Evolutionary conservation across 2,888 invertebrate genomes (phyloP).

Genomic region (Eurytoma adleriae): DNA sequence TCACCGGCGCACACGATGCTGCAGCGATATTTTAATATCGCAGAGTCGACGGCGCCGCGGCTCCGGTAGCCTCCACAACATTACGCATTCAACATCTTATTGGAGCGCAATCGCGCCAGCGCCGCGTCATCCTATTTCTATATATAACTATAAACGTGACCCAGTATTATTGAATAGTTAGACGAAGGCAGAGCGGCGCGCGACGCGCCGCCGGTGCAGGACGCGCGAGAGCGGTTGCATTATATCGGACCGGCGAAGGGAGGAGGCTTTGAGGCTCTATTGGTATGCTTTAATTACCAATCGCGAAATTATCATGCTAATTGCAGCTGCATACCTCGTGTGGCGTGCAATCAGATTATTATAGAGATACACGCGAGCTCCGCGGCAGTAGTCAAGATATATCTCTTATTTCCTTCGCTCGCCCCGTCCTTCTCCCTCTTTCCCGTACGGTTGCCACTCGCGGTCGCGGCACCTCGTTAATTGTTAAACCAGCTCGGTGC

Average conservation of each 20-base stretch:
- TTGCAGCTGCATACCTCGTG: slow-evolving; percentile 14
- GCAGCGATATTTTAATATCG: no score
- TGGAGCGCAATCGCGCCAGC: neutral
- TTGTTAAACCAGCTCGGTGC: neutral
- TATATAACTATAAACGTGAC: slow-evolving; percentile 45
- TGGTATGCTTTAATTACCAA: slow-evolving; percentile 53
- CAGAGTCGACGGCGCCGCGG: no score
- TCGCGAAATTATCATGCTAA: slow-evolving; percentile 56
- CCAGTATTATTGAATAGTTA: slow-evolving; percentile 54
- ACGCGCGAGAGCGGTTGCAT: slow-evolving; percentile 8
- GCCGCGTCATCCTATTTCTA: neutral
- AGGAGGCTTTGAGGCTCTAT: slow-evolving; percentile 16
- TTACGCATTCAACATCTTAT: slow-evolving; percentile 4
- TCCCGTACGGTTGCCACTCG: neutral
- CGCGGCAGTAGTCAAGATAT: neutral
- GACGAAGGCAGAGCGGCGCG: neutral
- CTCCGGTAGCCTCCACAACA: neutral
- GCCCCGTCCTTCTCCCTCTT: neutral
- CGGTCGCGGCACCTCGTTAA: neutral
- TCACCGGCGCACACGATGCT: neutral
- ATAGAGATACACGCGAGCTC: neutral
- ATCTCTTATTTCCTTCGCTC: neutral
- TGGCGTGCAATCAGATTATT: slow-evolving; percentile 21
- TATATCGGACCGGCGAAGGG: slow-evolving; percentile 13
- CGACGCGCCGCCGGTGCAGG: neutral